Conservation (phyloP, 1,140 invertebrate genomes). For the Tetranychus cinnabarinus region DNA sequence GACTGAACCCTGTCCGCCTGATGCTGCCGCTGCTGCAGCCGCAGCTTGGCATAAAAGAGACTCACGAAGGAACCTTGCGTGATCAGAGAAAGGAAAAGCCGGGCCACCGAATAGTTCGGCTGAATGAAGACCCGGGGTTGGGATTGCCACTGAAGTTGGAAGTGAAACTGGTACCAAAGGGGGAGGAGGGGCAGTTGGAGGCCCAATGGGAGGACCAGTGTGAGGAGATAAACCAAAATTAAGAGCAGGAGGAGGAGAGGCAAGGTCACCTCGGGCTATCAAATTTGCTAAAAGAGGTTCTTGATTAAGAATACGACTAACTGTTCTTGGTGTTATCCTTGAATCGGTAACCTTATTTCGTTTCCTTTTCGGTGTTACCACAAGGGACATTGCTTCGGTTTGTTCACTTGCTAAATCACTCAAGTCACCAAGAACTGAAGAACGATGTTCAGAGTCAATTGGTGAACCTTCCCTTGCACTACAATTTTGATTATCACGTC, state of each 20-base stretch:
- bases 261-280: background rate
- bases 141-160: slow-evolving; percentile 79
- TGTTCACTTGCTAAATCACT: slow-evolving; percentile 24
- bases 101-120: slow-evolving; percentile 54
- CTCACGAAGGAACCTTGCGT: slow-evolving; percentile 2
- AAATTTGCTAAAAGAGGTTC: slow-evolving; percentile 4
- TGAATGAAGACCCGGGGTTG: slow-evolving; percentile 80
- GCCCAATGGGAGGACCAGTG: background rate
- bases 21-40: slow-evolving; percentile 9
- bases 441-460: too few species aligned
- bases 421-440: too few species aligned
- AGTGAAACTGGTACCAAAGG: slow-evolving; percentile 61
- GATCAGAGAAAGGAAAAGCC: slow-evolving; percentile 27
- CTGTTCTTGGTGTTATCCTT: slow-evolving; percentile 67
- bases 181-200: slow-evolving; percentile 26
- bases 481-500: too few species aligned
- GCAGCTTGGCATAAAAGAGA: slow-evolving; percentile 7
- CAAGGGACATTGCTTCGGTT: slow-evolving; percentile 69
- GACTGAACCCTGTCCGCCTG: background rate
- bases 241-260: background rate
- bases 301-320: slow-evolving; percentile 48
- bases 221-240: background rate
- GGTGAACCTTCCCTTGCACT: too few species aligned
- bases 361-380: slow-evolving; percentile 67
- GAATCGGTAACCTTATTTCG: slow-evolving; percentile 94